Base-by-base conservation (phyloP, 2,113 vertebrate species). In the Butastur rufipennis region DNA sequence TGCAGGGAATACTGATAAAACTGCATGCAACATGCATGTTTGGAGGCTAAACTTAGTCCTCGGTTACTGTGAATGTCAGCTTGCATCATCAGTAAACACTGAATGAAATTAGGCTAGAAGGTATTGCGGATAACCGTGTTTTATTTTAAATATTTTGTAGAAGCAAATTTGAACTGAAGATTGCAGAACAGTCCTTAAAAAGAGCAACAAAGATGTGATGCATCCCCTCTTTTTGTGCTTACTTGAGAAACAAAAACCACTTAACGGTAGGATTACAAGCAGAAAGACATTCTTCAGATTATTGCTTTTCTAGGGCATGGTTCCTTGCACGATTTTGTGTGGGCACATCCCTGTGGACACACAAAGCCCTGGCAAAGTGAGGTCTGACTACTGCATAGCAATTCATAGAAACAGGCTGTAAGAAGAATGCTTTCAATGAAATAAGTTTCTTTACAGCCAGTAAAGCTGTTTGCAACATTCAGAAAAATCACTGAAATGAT, bases 11-110 rank as follows among this genome's bases (percentile, higher is more conserved):
- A 2, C 38, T 18, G 72, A 21, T 70, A n/a, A 3, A 58, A 20
- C 55, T 31, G n/a, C 63, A 12, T 55, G 77, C 65, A 81, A 6
- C 55, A 1, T 22, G 42, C 47, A 6, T 47, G 80, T 81, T 71
- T 59, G 42, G 56, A 91, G 89, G 73, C 77, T 93, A 91, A 96
- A 84, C 61, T 88, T 66, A 63, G 81, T 92, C 47, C 84, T 74
- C 32, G 3, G 67, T 32, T 78, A 6, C 86, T 78, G 34, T 7
- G 47, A 27, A 26, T 81, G 86, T 95, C 93, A 81, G 52, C 43
- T 93, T 63, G 84, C 63, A 87, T 94, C 65, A 50, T 8, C 48
- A 63, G 34, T 34, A 63, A 59, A 43, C 77, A 58, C 32, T 0
- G 38, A 40, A 53, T 11, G 50, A 26, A 94, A 74, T 86, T 58